Percentiles rank a stretch among this genome's conserved stretches.
Conservation (phyloP, 2,113 vertebrate genomes). For the Dromaius novaehollandiae region DNA sequence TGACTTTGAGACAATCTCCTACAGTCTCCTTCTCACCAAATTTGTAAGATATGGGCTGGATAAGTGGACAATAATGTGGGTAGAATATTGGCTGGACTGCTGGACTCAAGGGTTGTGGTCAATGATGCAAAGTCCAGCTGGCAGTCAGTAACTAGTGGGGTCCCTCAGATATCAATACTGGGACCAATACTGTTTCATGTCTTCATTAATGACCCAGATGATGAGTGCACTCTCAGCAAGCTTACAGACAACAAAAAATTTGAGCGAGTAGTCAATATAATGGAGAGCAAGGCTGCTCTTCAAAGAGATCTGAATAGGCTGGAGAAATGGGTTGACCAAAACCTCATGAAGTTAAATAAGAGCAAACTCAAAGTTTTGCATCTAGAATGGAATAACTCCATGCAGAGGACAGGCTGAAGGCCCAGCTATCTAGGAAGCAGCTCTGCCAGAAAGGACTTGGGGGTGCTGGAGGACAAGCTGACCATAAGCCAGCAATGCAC, state of each 20-base stretch:
- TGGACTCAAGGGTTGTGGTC: accelerated
- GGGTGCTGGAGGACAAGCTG: background rate
- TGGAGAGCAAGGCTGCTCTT: background rate
- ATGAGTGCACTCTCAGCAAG: background rate
- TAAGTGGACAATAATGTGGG: background rate
- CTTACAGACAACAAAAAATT: background rate
- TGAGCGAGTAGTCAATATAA: background rate
- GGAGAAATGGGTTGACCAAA: background rate
- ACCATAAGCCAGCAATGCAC: background rate
- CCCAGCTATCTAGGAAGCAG: background rate
- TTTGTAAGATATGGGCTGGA: background rate
- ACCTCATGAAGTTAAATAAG: background rate
- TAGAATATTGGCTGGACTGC: background rate
- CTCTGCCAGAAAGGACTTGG: background rate
- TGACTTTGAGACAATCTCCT: background rate
- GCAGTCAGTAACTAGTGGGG: background rate
- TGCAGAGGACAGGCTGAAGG: background rate
- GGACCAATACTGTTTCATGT: background rate
- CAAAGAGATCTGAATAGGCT: background rate
- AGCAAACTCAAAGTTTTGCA: background rate
- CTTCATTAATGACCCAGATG: background rate
- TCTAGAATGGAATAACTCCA: background rate
- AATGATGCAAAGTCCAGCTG: background rate
- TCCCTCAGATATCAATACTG: background rate
- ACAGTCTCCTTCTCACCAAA: background rate